These are phyloP conservation scores for Rotaria magnacalcarata DNA, from an alignment of 2,888 invertebrate species.

Conservation along the genomic window DNA sequence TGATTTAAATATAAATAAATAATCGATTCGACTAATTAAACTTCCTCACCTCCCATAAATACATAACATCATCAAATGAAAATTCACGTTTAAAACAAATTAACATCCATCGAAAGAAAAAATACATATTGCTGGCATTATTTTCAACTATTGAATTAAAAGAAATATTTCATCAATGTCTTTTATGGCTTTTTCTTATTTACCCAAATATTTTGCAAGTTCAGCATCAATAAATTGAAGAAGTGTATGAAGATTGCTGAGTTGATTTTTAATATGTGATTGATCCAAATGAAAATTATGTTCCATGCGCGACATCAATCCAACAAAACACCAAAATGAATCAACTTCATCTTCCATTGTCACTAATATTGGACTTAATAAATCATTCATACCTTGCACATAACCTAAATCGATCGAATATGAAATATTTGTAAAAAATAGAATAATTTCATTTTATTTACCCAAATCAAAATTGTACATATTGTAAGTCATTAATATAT, in stretches of 20 bases:
- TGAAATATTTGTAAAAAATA: neutral
- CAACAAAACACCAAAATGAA: slow-evolving; percentile 97
- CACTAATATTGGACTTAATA: slow-evolving; percentile 78
- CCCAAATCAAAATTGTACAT: slow-evolving; percentile 97
- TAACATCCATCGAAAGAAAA: slow-evolving; percentile 94
- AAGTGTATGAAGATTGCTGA: slow-evolving; percentile 76
- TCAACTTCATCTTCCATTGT: slow-evolving; percentile 87
- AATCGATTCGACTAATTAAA: too few relatives aligned
- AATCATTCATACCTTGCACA: slow-evolving; percentile 93
- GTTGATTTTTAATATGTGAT: slow-evolving; percentile 86
- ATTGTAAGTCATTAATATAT: slow-evolving; percentile 93
- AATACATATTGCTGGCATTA: slow-evolving; percentile 92
- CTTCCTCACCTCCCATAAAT: slow-evolving; percentile 73
- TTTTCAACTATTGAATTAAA: slow-evolving; percentile 60
- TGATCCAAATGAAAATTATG: slow-evolving; percentile 92
- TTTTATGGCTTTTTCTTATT: neutral
- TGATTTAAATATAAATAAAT: too few relatives aligned
- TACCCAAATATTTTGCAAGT: slow-evolving; percentile 59
- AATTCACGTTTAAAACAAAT: slow-evolving; percentile 75
- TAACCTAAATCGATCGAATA: slow-evolving; percentile 57
- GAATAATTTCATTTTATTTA: slow-evolving; percentile 48
- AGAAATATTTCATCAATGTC: too few relatives aligned
- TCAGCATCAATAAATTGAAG: slow-evolving; percentile 70
- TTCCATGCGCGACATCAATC: slow-evolving; percentile 90
- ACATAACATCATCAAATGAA: slow-evolving; percentile 69